phyloP scores from a whole-genome alignment of 35 echinoderm and acorn worm species.

The Holothuria glaberrima region DNA sequence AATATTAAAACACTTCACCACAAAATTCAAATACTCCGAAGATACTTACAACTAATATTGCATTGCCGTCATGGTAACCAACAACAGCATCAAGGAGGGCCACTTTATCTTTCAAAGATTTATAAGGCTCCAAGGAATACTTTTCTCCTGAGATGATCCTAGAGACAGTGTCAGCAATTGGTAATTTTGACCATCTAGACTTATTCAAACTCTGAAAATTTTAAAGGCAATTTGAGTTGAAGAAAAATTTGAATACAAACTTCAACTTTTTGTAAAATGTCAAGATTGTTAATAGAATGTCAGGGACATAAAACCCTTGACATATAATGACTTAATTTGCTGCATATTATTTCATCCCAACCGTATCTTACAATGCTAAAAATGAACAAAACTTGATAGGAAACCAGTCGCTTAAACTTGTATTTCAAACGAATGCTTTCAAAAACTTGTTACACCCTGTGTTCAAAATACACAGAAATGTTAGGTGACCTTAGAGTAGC shows the following conservation, averaged over 20 bases:
- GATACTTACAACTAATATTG: conserved; percentile 86
- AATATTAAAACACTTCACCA: not conserved
- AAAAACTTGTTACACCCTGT: not conserved
- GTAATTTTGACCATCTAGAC: conserved; percentile 59
- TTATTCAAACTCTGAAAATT: conserved; percentile 67
- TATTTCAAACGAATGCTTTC: too few species aligned
- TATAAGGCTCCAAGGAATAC: conserved; percentile 85
- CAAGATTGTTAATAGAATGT: too few species aligned
- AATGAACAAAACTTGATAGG: too few species aligned
- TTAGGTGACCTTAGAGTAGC: too few species aligned
- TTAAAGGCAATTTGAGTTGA: not conserved
- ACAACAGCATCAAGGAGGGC: conserved; percentile 80
- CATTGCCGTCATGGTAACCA: conserved; percentile 91
- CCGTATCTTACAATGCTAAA: not conserved
- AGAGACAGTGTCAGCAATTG: conserved; percentile 73
- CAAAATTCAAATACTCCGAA: not conserved
- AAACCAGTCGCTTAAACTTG: too few species aligned
- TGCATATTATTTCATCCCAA: not conserved
- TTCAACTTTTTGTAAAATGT: not conserved
- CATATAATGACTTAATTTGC: not conserved
- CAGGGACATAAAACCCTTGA: not conserved
- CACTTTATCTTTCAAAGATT: conserved; percentile 85
- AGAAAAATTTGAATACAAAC: not conserved
- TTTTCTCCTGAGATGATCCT: conserved; percentile 79
- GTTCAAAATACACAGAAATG: too few species aligned